phyloP scores from a whole-genome alignment of 30 jellyfish, hydroid and myxozoan species.

The Mastigias papua region DNA sequence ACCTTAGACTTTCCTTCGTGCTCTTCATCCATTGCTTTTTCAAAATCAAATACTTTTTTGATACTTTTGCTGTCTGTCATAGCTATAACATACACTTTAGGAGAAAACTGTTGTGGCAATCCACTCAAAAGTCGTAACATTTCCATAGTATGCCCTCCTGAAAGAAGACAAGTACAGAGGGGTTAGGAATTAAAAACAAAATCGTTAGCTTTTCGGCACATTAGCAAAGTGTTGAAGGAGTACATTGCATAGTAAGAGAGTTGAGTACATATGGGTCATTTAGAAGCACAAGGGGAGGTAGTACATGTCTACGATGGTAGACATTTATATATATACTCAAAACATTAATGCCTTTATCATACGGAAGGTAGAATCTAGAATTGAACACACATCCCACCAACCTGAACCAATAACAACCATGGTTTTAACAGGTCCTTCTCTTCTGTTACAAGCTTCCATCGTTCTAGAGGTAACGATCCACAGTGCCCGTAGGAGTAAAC shows the following conservation, averaged over 20 bases:
- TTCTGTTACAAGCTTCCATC: constrained; percentile 39
- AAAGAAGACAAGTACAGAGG: no score
- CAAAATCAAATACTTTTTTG: constrained; percentile 69
- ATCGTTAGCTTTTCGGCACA: neutral
- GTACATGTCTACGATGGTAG: neutral
- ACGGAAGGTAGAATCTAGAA: no score
- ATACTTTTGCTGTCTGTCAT: constrained; percentile 75
- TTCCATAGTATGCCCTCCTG: constrained; percentile 99
- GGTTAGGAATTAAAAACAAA: neutral
- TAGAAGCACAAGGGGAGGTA: neutral
- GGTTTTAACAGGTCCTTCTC: constrained; percentile 46
- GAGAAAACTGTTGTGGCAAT: constrained; percentile 61
- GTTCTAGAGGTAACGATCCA: constrained; percentile 23
- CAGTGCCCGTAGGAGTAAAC: constrained; percentile 4
- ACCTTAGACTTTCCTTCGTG: constrained; percentile 28
- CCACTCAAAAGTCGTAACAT: constrained; percentile 72
- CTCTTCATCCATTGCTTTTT: constrained; percentile 3
- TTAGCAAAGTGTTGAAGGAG: no score
- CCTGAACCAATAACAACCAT: constrained; percentile 75
- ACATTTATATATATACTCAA: no score
- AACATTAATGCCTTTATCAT: no score
- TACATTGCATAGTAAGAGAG: no score
- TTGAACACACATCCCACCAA: no score
- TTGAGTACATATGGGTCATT: no score
- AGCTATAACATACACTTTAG: constrained; percentile 83